Percentiles rank a stretch among this genome's conserved stretches.
phyloP scores from a whole-genome alignment of 35 echinoderm and acorn worm species.

The Ptychodera flava region DNA sequence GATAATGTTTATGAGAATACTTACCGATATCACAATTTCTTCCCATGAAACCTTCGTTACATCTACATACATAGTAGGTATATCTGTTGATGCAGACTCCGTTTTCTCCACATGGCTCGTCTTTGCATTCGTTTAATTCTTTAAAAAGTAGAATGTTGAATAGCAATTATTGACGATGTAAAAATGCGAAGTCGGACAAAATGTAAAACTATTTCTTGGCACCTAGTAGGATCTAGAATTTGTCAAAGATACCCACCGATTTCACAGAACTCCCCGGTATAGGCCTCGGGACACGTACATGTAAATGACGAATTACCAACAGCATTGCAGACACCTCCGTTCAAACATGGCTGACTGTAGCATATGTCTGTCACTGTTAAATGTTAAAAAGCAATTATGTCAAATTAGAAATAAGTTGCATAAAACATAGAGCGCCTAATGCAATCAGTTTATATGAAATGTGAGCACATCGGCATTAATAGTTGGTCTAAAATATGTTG shows the following conservation, averaged over 20 bases:
- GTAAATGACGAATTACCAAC: background rate
- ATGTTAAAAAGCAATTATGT: background rate
- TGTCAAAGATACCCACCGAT: background rate
- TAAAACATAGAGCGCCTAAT: too few relatives aligned
- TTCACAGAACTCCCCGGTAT: background rate
- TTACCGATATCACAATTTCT: conserved; percentile 76
- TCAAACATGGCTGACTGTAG: background rate
- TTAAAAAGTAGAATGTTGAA: background rate
- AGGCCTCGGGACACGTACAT: background rate
- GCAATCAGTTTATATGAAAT: too few relatives aligned
- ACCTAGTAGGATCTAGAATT: too few relatives aligned
- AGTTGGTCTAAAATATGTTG: too few relatives aligned
- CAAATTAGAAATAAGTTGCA: too few relatives aligned
- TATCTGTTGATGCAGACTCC: conserved; percentile 52
- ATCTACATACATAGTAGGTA: conserved; percentile 65
- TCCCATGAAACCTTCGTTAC: conserved; percentile 75
- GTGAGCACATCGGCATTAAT: too few relatives aligned
- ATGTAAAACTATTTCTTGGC: too few relatives aligned
- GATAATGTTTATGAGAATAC: conserved; percentile 1
- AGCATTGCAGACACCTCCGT: background rate
- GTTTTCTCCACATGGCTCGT: conserved; percentile 71
- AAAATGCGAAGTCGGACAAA: too few relatives aligned
- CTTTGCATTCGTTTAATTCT: conserved; percentile 39
- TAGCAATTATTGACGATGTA: too few relatives aligned
- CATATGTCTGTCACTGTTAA: background rate